Evolutionary conservation across 2,888 invertebrate genomes (phyloP), one percentile per base, ranked within the genome.

Genomic region (Chalcosyrphus nemorum): DNA sequence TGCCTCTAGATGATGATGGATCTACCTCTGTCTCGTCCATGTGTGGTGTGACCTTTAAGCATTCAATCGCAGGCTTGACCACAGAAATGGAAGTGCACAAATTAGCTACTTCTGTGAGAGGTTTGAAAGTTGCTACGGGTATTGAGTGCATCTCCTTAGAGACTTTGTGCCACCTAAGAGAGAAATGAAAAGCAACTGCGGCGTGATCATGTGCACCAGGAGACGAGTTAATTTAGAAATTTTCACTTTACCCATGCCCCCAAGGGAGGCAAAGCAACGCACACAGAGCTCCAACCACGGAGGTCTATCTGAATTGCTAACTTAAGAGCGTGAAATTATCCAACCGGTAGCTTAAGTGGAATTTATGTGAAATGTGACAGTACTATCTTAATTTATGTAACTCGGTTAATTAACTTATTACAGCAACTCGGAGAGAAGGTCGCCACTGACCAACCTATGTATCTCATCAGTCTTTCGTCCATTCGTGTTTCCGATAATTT

Each of bases 181-280:
- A 54, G 47, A 38, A 75, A 38, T 27, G 56, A 47, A 19, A 61
- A 38, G 4, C 13, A n/a, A 29, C 17, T 61, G 27, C 13, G n/a
- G n/a, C n/a, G n/a, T n/a, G 27, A 13, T 71, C 47, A 52, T 54
- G 57, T 17, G 29, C 35, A 68, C 29, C 45, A 38, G 4, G 57
- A 65, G 65, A 81, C 81, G 65, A 81, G 81, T 81, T 81, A 81
- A 81, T 81, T 81, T 71, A 71, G 43, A 76, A 59, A 71, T 76
- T 65, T 81, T 57, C 61, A 81, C 76, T 70, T 61, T 24, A 41
- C 2, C 24, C 41, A 27, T 74, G 81, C 52, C 77, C n/a, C 57
- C 72, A 66, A 77, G 71, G 71, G 65, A 76, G 63, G 7, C 38
- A 43, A 27, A n/a, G n/a, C 57, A 41, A n/a, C n/a, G 50, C 50